Base-by-base conservation (phyloP, 1,140 invertebrate genomes). In the Sesamia nonagrioides region DNA sequence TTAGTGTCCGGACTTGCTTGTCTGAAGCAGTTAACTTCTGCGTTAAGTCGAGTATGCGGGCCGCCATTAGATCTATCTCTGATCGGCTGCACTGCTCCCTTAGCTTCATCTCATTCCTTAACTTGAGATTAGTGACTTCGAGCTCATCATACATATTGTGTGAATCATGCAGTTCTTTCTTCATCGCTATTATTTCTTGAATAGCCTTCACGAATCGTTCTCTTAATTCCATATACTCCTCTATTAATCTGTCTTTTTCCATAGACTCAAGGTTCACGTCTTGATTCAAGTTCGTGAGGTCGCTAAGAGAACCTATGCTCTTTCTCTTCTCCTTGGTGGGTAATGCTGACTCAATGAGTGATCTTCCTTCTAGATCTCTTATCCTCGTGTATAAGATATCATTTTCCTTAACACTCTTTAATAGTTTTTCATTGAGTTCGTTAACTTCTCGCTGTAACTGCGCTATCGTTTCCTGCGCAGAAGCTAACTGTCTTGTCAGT, bases 1-100 rank as follows among this genome's bases (percentile, higher is more conserved):
- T 98, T 21, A 98, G 83, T 5, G 96, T 96, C 72, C 97, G 95
- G 9, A 98, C 96, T 91, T 98, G 97, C 84, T 98, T 98, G 86
- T 98, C 98, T n/a, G 97, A 97, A 0, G 96, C 95, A 4, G 96
- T 96, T 27, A 98, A 95, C 91, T 98, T 98, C 42, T 96, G 96
- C 0, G 98, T 98, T 45, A 98, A 91, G 90, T 98, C 98, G 87
- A 98, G 96, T 52, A 98, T 97, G 35, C 98, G 96, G n/a, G 96
- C 97, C 0, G 97, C 97, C 97, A 98, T 97, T 76, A 98, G 92
- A 60, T 96, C 96, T 21, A 97, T 95, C 90, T 98, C 97, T 0
- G 97, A 96, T 74, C 97, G 96, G 84, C 97, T 96, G 76, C 97
- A 96, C 80, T 97, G 96, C 81, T 97, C 96, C 54, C 96, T 91